Conservation (phyloP, 2,797 vertebrate genomes). For the Mastacembelus armatus region DNA sequence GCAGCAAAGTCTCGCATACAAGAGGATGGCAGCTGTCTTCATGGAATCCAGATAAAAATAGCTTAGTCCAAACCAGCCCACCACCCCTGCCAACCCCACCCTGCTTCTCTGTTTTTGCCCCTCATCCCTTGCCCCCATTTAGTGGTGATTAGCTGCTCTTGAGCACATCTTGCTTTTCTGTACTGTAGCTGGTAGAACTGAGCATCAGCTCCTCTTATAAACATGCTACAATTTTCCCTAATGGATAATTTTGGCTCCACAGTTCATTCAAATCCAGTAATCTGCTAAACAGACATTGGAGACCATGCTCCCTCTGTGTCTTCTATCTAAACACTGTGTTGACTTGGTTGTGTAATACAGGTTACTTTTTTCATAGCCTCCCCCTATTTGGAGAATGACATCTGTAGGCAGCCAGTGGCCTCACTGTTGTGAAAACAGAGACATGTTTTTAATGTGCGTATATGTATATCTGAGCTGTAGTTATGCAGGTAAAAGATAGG, state of each 20-base stretch:
- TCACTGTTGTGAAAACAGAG: no score
- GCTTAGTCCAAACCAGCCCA: conserved; percentile 42
- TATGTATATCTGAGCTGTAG: no score
- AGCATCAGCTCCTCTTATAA: conserved; percentile 5
- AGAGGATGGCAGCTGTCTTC: conserved; percentile 75
- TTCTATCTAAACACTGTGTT: conserved; percentile 5
- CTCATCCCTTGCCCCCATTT: not conserved
- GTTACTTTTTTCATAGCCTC: not conserved
- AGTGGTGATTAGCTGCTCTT: conserved; percentile 56
- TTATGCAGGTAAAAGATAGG: no score
- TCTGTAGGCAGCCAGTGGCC: no score
- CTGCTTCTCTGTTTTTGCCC: conserved; percentile 6
- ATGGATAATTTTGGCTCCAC: conserved; percentile 54
- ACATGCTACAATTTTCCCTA: conserved; percentile 37
- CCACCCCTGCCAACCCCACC: conserved; percentile 35
- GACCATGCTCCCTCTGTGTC: conserved; percentile 15
- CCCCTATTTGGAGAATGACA: not conserved
- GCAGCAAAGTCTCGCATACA: conserved; percentile 44
- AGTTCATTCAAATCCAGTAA: conserved; percentile 68
- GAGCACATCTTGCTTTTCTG: conserved; percentile 20
- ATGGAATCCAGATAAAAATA: conserved; percentile 79
- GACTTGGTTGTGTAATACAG: no score
- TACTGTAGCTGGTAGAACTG: no score
- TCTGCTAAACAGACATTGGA: conserved; percentile 35
- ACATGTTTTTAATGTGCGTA: no score